phyloP scores from a whole-genome alignment of 2,888 invertebrate species.

The Lycophotia porphyrea region DNA sequence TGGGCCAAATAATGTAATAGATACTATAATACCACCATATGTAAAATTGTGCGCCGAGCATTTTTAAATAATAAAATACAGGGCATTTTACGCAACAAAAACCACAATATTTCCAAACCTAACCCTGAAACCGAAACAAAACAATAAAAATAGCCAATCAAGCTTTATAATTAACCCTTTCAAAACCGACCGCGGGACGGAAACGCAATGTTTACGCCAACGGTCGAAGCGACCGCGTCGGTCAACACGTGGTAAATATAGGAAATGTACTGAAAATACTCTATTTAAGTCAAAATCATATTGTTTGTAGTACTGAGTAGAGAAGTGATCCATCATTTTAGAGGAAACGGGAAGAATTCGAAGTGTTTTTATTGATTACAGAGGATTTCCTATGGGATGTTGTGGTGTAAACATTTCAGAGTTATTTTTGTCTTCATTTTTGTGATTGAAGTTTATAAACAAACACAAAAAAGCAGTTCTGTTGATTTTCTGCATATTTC shows the following conservation, averaged over 20 bases:
- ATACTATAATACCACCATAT: too few relatives aligned
- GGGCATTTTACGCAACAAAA: neutral
- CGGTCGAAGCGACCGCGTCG: conserved; percentile 45
- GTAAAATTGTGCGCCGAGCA: too few relatives aligned
- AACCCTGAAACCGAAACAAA: conserved; percentile 10
- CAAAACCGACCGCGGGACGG: conserved; percentile 45
- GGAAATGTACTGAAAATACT: conserved; percentile 57
- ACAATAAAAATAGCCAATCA: conserved; percentile 39
- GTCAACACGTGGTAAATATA: conserved; percentile 56
- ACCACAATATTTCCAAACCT: neutral
- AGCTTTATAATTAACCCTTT: conserved; percentile 60
- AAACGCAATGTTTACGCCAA: conserved; percentile 56
- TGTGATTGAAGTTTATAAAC: conserved; percentile 3
- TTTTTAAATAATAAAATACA: too few relatives aligned
- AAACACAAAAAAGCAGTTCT: neutral
- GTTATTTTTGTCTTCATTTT: conserved; percentile 8
- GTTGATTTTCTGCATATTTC: neutral
- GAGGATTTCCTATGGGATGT: conserved; percentile 50
- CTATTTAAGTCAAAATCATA: conserved; percentile 41
- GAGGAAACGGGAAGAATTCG: conserved; percentile 38
- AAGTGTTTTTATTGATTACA: conserved; percentile 23
- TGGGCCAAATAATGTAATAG: neutral
- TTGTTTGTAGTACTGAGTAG: conserved; percentile 51
- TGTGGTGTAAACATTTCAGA: conserved; percentile 22
- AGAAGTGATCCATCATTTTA: conserved; percentile 47